Percentiles rank a stretch among this genome's conserved stretches.
phyloP scores from a whole-genome alignment of 2,888 invertebrate genomes.

The Xiphydria camelus region DNA sequence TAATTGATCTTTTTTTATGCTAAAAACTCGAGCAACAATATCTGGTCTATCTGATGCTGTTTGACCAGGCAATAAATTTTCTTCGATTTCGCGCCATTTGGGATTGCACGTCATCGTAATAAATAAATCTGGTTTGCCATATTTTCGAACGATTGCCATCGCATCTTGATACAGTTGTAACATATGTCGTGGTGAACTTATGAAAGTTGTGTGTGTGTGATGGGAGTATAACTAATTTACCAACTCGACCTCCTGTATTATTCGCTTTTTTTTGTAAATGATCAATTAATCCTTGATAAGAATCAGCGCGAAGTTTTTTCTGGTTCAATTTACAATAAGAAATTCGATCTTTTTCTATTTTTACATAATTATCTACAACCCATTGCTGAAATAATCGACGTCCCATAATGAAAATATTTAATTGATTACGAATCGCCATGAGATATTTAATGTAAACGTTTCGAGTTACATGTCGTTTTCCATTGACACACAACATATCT shows the following conservation, averaged over 20 bases:
- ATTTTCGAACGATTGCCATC: conserved; percentile 23
- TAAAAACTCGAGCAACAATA: conserved; percentile 19
- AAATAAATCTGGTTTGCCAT: conserved; percentile 24
- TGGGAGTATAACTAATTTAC: conserved; percentile 18
- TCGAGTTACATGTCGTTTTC: conserved; percentile 8
- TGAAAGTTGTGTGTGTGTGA: conserved; percentile 25
- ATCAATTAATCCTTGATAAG: conserved; percentile 18
- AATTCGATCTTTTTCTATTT: conserved; percentile 20
- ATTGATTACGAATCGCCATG: conserved; percentile 15
- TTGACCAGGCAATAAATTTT: conserved; percentile 23
- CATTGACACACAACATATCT: conserved; percentile 10
- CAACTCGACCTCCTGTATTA: conserved; percentile 12
- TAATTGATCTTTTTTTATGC: conserved; percentile 22
- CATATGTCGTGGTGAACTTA: conserved; percentile 26
- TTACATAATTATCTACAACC: conserved; percentile 21
- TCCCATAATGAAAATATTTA: conserved; percentile 14
- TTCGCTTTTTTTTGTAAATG: conserved; percentile 12
- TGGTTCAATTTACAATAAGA: conserved; percentile 16
- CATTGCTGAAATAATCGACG: conserved; percentile 10
- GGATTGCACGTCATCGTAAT: conserved; percentile 28
- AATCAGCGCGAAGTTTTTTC: conserved; percentile 19
- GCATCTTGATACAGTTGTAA: conserved; percentile 26
- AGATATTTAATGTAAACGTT: conserved; percentile 15
- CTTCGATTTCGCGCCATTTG: conserved; percentile 25
- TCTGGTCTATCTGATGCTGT: conserved; percentile 25